Conservation (phyloP, 2,888 invertebrate genomes). For the Pristionchus exspectatus region DNA sequence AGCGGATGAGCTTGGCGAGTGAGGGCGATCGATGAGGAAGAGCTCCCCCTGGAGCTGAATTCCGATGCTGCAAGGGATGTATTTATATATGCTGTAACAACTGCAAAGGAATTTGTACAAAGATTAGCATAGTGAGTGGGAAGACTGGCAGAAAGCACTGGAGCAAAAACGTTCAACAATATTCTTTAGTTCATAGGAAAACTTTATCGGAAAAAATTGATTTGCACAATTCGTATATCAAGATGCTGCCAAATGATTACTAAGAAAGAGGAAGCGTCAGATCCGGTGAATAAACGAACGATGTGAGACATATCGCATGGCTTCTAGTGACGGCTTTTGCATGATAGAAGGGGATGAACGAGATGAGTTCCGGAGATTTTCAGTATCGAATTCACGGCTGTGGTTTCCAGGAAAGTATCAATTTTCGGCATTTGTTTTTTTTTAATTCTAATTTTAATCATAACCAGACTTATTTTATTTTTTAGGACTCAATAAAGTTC, state of each 20-base stretch:
- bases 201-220: too few species aligned
- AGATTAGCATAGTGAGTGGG: too few species aligned
- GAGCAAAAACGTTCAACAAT: too few species aligned
- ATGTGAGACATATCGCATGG: neutral
- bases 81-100: neutral
- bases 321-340: neutral
- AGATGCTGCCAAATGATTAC: neutral
- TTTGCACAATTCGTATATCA: neutral
- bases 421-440: neutral
- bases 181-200: too few species aligned
- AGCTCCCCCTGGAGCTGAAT: slow-evolving; percentile 73
- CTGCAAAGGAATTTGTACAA: neutral
- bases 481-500: too few species aligned
- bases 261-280: neutral
- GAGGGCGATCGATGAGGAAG: slow-evolving; percentile 64
- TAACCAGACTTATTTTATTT: too few species aligned
- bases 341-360: neutral
- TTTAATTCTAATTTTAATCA: too few species aligned
- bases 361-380: neutral
- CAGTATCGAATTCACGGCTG: neutral
- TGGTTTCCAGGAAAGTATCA: slow-evolving; percentile 9
- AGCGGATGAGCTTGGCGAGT: slow-evolving; percentile 40
- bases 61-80: slow-evolving; percentile 63
- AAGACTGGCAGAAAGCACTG: too few species aligned
- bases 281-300: neutral